Conservation (phyloP, 2,888 invertebrate genomes). For the Liposcelis brunnea region DNA sequence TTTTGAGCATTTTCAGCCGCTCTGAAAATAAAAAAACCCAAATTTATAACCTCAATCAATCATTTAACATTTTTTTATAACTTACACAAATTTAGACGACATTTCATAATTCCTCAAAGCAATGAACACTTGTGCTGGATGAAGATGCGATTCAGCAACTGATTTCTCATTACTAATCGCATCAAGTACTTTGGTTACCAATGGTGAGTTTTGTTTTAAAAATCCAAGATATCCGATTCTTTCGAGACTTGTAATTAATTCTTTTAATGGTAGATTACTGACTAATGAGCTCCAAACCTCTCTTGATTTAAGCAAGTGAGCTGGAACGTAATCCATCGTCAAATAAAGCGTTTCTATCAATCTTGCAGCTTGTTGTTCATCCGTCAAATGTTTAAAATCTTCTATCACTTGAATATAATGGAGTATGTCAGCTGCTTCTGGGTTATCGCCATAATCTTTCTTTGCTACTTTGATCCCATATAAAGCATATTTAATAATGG, state of each 20-base stretch:
- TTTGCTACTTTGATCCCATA: conserved; percentile 34
- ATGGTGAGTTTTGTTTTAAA: conserved; percentile 32
- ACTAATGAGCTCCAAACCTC: conserved; percentile 44
- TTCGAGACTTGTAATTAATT: conserved; percentile 35
- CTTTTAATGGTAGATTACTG: conserved; percentile 33
- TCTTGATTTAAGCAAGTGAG: conserved; percentile 41
- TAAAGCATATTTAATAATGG: not conserved
- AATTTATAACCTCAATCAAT: too few relatives aligned
- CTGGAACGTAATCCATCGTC: conserved; percentile 50
- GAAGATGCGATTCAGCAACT: conserved; percentile 27
- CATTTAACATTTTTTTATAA: too few relatives aligned
- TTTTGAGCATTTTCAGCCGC: too few relatives aligned
- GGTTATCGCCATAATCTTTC: conserved; percentile 26
- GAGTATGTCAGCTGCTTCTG: conserved; percentile 25
- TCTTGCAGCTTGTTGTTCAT: conserved; percentile 32
- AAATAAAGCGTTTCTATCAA: conserved; percentile 35
- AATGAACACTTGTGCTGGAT: conserved; percentile 39
- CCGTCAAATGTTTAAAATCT: conserved; percentile 33
- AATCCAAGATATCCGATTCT: conserved; percentile 45
- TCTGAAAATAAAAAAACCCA: too few relatives aligned
- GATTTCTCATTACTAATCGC: conserved; percentile 32
- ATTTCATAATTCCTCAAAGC: conserved; percentile 39
- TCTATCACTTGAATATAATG: conserved; percentile 24
- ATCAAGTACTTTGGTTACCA: conserved; percentile 34
- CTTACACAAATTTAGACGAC: too few relatives aligned